Evolutionary conservation across 2,113 vertebrate species (phyloP).

Genomic region (Actenoides hombroni): DNA sequence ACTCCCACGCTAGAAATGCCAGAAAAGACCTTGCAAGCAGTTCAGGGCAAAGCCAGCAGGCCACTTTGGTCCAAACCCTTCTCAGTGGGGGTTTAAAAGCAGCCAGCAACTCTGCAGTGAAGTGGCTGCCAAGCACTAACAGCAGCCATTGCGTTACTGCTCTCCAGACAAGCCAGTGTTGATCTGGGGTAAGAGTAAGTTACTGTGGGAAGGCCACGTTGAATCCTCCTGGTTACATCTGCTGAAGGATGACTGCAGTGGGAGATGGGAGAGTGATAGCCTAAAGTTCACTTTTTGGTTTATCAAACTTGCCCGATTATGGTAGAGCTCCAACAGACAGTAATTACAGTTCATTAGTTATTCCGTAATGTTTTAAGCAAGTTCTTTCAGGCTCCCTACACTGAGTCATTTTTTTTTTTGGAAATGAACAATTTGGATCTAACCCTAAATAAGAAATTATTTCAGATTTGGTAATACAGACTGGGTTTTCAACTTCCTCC

Average conservation of each 20-base stretch:
- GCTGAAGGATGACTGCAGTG: neutral
- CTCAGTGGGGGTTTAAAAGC: neutral
- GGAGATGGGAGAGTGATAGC: neutral
- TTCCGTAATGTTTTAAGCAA: neutral
- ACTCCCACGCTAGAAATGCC: neutral
- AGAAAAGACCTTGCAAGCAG: neutral
- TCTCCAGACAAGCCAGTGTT: neutral
- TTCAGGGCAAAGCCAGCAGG: neutral
- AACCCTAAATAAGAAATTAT: neutral
- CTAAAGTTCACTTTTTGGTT: neutral
- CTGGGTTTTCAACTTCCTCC: neutral
- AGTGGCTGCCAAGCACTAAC: neutral
- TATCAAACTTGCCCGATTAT: rapidly evolving
- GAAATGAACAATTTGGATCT: constrained; percentile 25
- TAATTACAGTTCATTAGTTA: neutral
- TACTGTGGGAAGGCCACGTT: neutral
- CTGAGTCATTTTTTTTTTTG: constrained; percentile 14
- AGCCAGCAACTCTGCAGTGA: neutral
- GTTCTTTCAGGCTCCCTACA: neutral
- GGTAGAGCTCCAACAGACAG: neutral
- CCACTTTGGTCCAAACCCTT: neutral
- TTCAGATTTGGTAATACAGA: constrained; percentile 16
- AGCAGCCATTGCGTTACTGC: rapidly evolving
- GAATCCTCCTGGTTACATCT: neutral
- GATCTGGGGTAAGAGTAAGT: neutral